Evolutionary conservation across 2,113 vertebrate species (phyloP).

Genomic region (Osmerus mordax): DNA sequence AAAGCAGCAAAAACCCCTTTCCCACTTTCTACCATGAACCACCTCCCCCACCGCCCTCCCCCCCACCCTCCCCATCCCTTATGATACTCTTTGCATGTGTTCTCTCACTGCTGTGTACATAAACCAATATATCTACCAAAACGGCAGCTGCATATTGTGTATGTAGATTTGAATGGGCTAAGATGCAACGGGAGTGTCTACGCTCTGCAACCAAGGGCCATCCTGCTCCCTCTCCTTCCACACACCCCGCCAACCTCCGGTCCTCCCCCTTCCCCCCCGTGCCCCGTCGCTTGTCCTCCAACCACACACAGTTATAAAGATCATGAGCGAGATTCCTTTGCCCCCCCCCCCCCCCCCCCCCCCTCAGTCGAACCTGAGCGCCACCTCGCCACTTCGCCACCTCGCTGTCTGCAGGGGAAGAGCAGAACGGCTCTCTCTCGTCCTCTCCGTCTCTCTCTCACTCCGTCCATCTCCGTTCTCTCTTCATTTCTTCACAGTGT

Average conservation of each 20-base stretch:
- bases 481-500: slow-evolving; percentile 49
- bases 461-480: slow-evolving; percentile 40
- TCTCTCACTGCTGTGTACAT: slow-evolving; percentile 76
- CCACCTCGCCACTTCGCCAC: slow-evolving; percentile 46
- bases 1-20: slow-evolving; percentile 69
- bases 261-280: slow-evolving; percentile 23
- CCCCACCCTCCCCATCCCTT: slow-evolving; percentile 50
- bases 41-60: slow-evolving; percentile 26
- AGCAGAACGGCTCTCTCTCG: slow-evolving; percentile 23
- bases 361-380: slow-evolving; percentile 46
- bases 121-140: slow-evolving; percentile 74
- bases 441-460: slow-evolving; percentile 12
- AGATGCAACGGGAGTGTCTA: slow-evolving; percentile 63
- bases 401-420: slow-evolving; percentile 33
- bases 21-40: slow-evolving; percentile 63
- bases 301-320: slow-evolving; percentile 61
- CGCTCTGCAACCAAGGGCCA: slow-evolving; percentile 65
- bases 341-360: slow-evolving; percentile 57
- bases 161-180: slow-evolving; percentile 74
- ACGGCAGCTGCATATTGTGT: slow-evolving; percentile 76
- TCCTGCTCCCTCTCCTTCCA: slow-evolving; percentile 43
- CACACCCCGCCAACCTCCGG: slow-evolving; percentile 24
- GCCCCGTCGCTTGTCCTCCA: slow-evolving; percentile 57
- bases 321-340: slow-evolving; percentile 56
- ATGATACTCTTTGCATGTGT: slow-evolving; percentile 78